Conservation (phyloP, 2,888 invertebrate species). For the Dyspetes luteomarginatus region DNA sequence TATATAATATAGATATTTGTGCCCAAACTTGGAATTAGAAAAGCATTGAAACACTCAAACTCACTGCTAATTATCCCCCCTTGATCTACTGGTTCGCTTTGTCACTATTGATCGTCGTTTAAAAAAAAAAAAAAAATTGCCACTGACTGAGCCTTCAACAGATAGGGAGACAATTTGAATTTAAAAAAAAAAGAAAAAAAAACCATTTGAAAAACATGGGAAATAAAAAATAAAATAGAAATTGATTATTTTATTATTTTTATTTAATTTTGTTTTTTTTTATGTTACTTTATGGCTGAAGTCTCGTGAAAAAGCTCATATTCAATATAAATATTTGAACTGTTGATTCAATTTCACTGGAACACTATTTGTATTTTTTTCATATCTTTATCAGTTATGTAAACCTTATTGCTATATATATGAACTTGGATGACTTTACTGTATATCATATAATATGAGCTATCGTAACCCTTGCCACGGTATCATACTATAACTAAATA, state of each 20-base stretch:
- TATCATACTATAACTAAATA: background rate
- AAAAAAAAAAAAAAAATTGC: too few relatives aligned
- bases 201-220: too few relatives aligned
- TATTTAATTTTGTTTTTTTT: too few relatives aligned
- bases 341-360: background rate
- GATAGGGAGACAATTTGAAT: too few relatives aligned
- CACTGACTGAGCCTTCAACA: too few relatives aligned
- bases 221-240: too few relatives aligned
- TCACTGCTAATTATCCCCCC: background rate
- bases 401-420: background rate
- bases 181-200: too few relatives aligned
- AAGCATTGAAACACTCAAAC: slow-evolving; percentile 5
- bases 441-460: background rate
- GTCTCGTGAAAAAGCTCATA: too few relatives aligned
- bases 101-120: background rate
- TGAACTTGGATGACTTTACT: background rate
- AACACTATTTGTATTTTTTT: background rate
- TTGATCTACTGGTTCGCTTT: too few relatives aligned
- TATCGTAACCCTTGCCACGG: background rate
- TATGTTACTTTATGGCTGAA: too few relatives aligned
- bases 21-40: background rate
- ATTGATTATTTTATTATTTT: too few relatives aligned
- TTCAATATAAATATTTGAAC: background rate
- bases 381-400: slow-evolving; percentile 5
- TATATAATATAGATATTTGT: background rate